phyloP scores from a whole-genome alignment of 2,113 vertebrate species.

The Oryzias melastigma region DNA sequence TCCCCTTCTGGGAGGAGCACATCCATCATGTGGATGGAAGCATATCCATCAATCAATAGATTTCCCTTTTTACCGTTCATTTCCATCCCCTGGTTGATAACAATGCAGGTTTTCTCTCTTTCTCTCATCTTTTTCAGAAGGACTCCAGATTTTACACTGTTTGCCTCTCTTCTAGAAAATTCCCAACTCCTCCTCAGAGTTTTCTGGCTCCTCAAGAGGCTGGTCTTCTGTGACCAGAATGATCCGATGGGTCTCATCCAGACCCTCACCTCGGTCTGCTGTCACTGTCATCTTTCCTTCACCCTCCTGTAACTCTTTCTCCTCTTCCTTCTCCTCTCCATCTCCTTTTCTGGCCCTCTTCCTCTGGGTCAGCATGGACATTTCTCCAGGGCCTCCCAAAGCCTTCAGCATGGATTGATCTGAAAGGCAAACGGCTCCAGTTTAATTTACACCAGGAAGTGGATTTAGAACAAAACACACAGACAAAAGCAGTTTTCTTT shows the following conservation, averaged over 20 bases:
- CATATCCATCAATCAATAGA: slow-evolving; percentile 53
- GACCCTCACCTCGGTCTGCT: slow-evolving; percentile 44
- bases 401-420: slow-evolving; percentile 71
- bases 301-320: slow-evolving; percentile 54
- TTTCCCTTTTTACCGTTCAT: background rate
- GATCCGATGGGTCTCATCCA: slow-evolving; percentile 11
- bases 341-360: slow-evolving; percentile 29
- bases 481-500: background rate
- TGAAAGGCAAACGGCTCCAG: slow-evolving; percentile 47
- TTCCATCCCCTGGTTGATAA: background rate
- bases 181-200: slow-evolving; percentile 55
- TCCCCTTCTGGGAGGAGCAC: slow-evolving; percentile 27
- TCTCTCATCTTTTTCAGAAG: background rate
- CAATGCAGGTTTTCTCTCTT: background rate
- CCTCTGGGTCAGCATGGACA: slow-evolving; percentile 64
- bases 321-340: slow-evolving; percentile 51
- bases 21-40: slow-evolving; percentile 65
- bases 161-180: slow-evolving; percentile 41
- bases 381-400: slow-evolving; percentile 64
- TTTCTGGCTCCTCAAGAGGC: slow-evolving; percentile 35
- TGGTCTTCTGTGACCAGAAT: slow-evolving; percentile 6
- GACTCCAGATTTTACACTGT: background rate
- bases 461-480: slow-evolving; percentile 9
- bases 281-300: slow-evolving; percentile 19
- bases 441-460: slow-evolving; percentile 40